These are phyloP conservation scores for Megalopta genalis DNA, from an alignment of 1,140 invertebrate genomes.

Conservation along the genomic window DNA sequence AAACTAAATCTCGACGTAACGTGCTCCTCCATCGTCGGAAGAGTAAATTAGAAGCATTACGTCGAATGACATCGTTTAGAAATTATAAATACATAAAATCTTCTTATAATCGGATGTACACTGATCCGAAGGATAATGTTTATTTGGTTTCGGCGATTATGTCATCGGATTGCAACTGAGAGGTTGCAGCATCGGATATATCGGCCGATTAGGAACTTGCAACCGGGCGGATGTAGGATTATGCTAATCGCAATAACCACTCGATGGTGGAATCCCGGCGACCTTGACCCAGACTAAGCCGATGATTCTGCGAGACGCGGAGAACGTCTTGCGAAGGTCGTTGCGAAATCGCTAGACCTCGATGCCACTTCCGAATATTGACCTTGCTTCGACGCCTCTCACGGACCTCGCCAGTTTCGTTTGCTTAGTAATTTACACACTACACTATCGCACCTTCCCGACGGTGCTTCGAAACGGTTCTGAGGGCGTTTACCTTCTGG, in stretches of 20 bases:
- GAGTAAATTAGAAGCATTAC: no score
- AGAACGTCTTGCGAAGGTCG: slow-evolving; percentile 16
- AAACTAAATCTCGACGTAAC: no score
- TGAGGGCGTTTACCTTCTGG: background rate
- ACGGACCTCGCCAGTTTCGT: no score
- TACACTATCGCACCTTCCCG: background rate
- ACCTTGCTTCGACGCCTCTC: background rate
- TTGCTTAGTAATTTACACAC: background rate
- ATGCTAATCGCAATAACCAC: background rate
- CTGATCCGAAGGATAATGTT: background rate
- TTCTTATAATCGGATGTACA: no score
- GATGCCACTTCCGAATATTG: slow-evolving; percentile 25
- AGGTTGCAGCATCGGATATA: background rate
- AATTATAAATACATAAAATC: no score
- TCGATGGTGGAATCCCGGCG: slow-evolving; percentile 6
- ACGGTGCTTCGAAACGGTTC: background rate
- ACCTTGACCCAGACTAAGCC: slow-evolving; percentile 60
- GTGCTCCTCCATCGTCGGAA: no score
- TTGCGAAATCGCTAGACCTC: slow-evolving; percentile 22
- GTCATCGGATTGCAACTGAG: background rate
- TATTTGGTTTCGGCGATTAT: background rate
- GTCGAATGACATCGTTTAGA: no score
- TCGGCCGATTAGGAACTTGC: background rate
- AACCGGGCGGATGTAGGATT: background rate
- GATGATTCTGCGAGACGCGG: slow-evolving; percentile 13